A percentile compares a stretch with the other conserved stretches of the same genome.
These are phyloP conservation scores for Canis aureus DNA, from an alignment of 2,113 vertebrate genomes.

Conservation along the genomic window DNA sequence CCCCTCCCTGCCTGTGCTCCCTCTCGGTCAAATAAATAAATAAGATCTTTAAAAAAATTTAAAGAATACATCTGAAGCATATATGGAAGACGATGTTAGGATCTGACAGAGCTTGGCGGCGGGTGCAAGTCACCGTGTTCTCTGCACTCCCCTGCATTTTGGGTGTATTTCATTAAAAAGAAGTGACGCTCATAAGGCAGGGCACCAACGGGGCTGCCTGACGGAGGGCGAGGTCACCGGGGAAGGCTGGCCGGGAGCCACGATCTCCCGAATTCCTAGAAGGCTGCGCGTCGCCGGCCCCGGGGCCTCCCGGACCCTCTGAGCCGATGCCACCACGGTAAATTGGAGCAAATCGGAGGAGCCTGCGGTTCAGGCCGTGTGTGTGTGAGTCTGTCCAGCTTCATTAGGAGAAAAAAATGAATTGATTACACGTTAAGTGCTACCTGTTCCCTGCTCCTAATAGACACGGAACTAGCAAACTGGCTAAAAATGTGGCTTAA, in stretches of 20 bases:
- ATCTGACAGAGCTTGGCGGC: not conserved
- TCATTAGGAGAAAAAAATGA: conserved; percentile 36
- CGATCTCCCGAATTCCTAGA: too few species aligned
- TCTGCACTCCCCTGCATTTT: not conserved
- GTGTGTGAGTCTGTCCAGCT: not conserved
- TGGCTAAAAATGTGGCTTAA: conserved; percentile 5
- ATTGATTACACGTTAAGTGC: not conserved
- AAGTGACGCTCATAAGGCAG: not conserved
- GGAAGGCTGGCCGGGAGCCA: too few species aligned
- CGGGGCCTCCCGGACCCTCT: too few species aligned
- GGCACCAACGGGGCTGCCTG: not conserved
- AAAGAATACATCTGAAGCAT: not conserved
- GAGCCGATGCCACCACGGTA: too few species aligned
- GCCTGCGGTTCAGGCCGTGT: not conserved
- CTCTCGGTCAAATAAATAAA: not conserved
- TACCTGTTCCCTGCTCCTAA: conserved; percentile 44
- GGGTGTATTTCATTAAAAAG: not conserved
- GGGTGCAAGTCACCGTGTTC: not conserved
- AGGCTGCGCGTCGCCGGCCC: too few species aligned
- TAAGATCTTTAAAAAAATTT: not conserved
- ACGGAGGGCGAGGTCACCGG: too few species aligned
- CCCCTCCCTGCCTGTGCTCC: not conserved
- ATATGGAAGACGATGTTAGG: not conserved
- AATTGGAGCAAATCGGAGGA: not conserved
- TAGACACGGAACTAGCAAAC: not conserved